A percentile compares a stretch with the other conserved stretches of the same genome.
These are phyloP conservation scores for Gouania willdenowi DNA, from an alignment of 2,797 vertebrate species.

Conservation along the genomic window DNA sequence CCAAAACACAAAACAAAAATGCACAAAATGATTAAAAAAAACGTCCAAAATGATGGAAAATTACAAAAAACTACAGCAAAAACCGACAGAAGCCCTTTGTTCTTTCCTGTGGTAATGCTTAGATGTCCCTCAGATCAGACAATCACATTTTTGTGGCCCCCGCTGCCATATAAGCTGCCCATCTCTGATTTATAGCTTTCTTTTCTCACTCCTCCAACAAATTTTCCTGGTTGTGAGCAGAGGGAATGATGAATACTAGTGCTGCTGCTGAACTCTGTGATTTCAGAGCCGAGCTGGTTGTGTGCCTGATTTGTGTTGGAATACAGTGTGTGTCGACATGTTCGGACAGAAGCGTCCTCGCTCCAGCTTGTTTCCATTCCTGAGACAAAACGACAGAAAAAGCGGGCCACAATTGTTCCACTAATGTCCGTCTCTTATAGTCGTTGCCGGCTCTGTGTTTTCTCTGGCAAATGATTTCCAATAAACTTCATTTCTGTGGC, in stretches of 20 bases:
- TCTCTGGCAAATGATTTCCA: not conserved
- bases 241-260: conserved; percentile 41
- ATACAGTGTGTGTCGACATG: conserved; percentile 33
- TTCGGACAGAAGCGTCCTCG: conserved; percentile 57
- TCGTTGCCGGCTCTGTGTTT: conserved; percentile 1
- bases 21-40: too few relatives aligned
- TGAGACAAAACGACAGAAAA: conserved; percentile 45
- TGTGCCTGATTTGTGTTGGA: conserved; percentile 47
- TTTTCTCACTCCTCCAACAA: too few relatives aligned
- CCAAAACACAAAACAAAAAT: too few relatives aligned
- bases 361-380: conserved; percentile 66
- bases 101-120: too few relatives aligned
- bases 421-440: conserved; percentile 9
- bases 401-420: conserved; percentile 13
- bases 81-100: too few relatives aligned
- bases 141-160: too few relatives aligned
- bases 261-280: conserved; percentile 33
- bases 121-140: too few relatives aligned
- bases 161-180: too few relatives aligned
- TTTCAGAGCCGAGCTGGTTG: conserved; percentile 27
- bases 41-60: too few relatives aligned
- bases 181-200: too few relatives aligned
- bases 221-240: too few relatives aligned
- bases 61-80: too few relatives aligned
- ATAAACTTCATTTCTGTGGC: not conserved